Evolutionary conservation across 2,797 vertebrate species (phyloP).

Genomic region (Micrastur ruficollis): DNA sequence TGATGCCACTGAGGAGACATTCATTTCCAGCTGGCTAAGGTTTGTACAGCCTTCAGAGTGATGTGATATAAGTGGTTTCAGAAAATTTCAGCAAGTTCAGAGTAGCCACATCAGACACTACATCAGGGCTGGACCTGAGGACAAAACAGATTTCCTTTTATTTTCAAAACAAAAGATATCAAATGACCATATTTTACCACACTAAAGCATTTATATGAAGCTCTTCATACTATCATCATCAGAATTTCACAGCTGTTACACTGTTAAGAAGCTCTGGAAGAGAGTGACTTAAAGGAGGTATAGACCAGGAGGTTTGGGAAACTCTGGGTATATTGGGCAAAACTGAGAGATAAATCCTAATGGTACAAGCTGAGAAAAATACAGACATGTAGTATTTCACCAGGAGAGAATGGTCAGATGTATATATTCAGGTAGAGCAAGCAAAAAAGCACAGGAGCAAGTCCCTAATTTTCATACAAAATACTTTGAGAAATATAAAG

Average conservation of each 20-base stretch:
- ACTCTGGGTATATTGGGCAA: not conserved
- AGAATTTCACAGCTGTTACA: not conserved
- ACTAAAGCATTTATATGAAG: not conserved
- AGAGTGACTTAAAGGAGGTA: not conserved
- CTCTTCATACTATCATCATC: not conserved
- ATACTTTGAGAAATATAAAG: not conserved
- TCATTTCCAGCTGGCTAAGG: not conserved
- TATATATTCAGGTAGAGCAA: not conserved
- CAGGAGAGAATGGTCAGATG: not conserved
- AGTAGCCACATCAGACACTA: not conserved
- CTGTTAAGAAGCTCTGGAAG: not conserved
- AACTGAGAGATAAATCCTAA: not conserved
- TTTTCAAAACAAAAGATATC: not conserved
- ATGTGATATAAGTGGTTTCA: not conserved
- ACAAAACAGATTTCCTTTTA: not conserved
- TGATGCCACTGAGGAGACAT: not conserved
- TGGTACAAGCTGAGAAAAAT: not conserved
- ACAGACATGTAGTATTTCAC: not conserved
- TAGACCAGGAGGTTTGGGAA: not conserved
- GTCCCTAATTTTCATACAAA: not conserved
- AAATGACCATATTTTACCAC: not conserved
- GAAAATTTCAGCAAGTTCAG: not conserved
- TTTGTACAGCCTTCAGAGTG: not conserved
- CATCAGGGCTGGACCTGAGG: not conserved
- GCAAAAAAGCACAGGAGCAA: fast-evolving